Percentiles rank a stretch among this genome's conserved stretches.
phyloP scores from a whole-genome alignment of 2,888 invertebrate species.

The Temnothorax unifasciatus region DNA sequence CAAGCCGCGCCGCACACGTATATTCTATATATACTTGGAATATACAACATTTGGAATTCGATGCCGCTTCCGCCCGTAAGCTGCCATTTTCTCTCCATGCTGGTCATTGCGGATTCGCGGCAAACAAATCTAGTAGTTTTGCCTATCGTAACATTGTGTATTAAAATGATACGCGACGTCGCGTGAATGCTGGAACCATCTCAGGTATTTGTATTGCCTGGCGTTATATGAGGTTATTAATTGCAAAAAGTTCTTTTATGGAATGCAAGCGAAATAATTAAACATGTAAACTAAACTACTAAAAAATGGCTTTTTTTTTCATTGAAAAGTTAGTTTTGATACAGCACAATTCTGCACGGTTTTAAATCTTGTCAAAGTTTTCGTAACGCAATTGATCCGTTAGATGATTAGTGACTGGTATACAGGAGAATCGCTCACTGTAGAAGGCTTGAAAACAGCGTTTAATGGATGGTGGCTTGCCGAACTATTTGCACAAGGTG shows the following conservation, averaged over 20 bases:
- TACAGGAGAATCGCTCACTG: slow-evolving; percentile 61
- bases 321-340: neutral
- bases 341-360: neutral
- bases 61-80: slow-evolving; percentile 48
- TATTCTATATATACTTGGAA: neutral
- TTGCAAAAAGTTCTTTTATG: neutral
- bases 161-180: slow-evolving; percentile 20
- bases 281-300: neutral
- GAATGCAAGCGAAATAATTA: neutral
- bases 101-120: slow-evolving; percentile 56
- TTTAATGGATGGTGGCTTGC: slow-evolving; percentile 74
- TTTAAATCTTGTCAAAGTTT: slow-evolving; percentile 12
- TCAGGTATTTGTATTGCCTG: neutral
- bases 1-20: slow-evolving; percentile 22
- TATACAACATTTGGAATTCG: slow-evolving; percentile 63
- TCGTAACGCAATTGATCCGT: neutral
- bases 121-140: slow-evolving; percentile 58
- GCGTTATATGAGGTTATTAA: neutral
- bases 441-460: slow-evolving; percentile 68
- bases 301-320: neutral
- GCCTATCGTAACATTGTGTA: neutral
- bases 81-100: slow-evolving; percentile 60
- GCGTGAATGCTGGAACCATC: neutral
- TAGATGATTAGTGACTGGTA: neutral
- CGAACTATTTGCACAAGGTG: slow-evolving; percentile 75